Evolutionary conservation across 2,888 invertebrate genomes (phyloP), one percentile per base, ranked within the genome.

Genomic region (Pseudococcus longispinus): DNA sequence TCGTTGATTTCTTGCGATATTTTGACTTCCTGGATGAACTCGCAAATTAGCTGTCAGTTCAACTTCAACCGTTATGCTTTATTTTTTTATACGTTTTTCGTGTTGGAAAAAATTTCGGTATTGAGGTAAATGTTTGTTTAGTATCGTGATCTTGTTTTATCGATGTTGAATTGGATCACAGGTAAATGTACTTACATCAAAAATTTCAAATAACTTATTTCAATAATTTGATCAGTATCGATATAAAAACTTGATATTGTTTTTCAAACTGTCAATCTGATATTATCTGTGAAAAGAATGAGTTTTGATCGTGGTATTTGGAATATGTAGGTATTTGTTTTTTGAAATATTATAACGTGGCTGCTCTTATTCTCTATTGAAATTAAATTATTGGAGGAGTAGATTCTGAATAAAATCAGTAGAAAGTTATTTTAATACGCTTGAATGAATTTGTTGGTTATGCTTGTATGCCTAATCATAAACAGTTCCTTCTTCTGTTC

Each of bases 341-440:
- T 70, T 29, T 18, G 18, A 70, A 70, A 70, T 37, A 37, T 37
- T 2, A 37, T 37, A 37, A 37, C 37, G 37, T 37, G 37, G 37
- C 37, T 37, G 37, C 9, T 37, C 9, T 29, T 18, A 32, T 29
- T 70, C 29, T 70, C 29, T 29, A 29, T 70, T 70, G 70, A 29
- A 70, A 70, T 70, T 18, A 6, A 29, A 70, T 29, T 29, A 70
- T 70, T 70, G 29, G 5, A 29, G 8, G 60, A 60, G 13, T 26
- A 70, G 70, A 70, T 18, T 70, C 70, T 70, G 4, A 32, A 70
- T 70, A 70, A 65, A 70, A 42, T 80, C 15, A 3, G 11, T 80
- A 80, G 77, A 80, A 80, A 80, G 77, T 80, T 80, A 37, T 42
- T 80, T 80, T 80, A 32, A 42, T 42, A 80, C 77, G 77, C 42